Conservation (phyloP, 1,140 invertebrate genomes). For the Lasioglossum albipes region DNA sequence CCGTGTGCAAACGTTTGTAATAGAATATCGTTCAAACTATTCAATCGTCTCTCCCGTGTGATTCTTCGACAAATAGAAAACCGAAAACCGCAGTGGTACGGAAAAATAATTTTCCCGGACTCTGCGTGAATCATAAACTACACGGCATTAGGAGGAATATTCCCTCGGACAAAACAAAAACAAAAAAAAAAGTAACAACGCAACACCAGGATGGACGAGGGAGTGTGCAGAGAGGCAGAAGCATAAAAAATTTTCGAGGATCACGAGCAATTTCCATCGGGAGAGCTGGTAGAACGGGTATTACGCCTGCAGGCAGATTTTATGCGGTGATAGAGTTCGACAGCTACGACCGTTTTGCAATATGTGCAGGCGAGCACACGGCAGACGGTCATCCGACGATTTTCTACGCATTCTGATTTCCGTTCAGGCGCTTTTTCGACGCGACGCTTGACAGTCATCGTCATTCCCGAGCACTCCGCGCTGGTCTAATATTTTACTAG, state of each 20-base stretch:
- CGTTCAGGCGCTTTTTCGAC: conserved; percentile 23
- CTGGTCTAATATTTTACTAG: conserved; percentile 41
- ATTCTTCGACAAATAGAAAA: too few relatives aligned
- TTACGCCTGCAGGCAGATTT: conserved; percentile 53
- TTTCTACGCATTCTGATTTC: conserved; percentile 53
- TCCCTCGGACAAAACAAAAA: neutral
- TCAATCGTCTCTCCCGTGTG: too few relatives aligned
- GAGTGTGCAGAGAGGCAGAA: neutral
- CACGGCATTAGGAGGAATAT: conserved; percentile 13
- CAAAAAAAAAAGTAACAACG: neutral
- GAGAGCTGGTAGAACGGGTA: conserved; percentile 34
- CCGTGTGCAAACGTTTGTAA: too few relatives aligned
- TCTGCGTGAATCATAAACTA: too few relatives aligned
- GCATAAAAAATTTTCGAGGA: conserved; percentile 57
- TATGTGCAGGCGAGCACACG: conserved; percentile 18
- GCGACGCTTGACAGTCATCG: neutral
- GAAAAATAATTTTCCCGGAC: too few relatives aligned
- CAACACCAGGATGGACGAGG: neutral
- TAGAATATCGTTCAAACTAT: too few relatives aligned
- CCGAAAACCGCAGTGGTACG: too few relatives aligned
- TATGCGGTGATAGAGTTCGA: conserved; percentile 56
- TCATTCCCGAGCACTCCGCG: neutral
- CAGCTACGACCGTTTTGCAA: conserved; percentile 44
- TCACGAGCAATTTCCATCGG: conserved; percentile 58
- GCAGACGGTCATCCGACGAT: conserved; percentile 25